phyloP scores from a whole-genome alignment of 2,888 invertebrate genomes.

The Physocephala rufipes region DNA sequence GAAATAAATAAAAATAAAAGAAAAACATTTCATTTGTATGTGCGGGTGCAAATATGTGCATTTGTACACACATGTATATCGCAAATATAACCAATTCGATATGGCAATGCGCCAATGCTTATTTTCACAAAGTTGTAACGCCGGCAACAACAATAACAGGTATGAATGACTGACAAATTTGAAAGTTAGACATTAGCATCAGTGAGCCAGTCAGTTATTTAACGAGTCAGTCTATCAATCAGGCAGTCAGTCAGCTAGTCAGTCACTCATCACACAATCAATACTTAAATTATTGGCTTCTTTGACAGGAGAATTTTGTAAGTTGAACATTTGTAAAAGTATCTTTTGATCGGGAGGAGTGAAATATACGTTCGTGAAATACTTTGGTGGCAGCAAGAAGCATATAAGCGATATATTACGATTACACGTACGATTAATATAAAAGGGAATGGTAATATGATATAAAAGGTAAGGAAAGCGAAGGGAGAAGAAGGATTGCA shows the following conservation, averaged over 20 bases:
- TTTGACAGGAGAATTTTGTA: background rate
- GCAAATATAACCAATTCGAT: background rate
- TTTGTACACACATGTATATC: too few species aligned
- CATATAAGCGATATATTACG: too few species aligned
- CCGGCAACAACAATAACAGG: background rate
- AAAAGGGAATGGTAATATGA: too few species aligned
- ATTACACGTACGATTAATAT: too few species aligned
- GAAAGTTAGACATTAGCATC: background rate
- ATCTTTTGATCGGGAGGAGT: background rate
- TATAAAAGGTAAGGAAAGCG: too few species aligned
- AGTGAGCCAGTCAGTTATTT: background rate
- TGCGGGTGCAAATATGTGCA: too few species aligned
- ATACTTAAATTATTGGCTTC: conserved; percentile 5
- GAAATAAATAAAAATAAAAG: too few species aligned
- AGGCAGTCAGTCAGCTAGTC: background rate
- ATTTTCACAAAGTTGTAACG: too few species aligned
- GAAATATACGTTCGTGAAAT: background rate
- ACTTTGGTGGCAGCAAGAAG: too few species aligned
- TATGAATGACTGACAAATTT: background rate
- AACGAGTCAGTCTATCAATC: conserved; percentile 8
- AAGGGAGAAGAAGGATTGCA: too few species aligned
- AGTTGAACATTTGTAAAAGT: too few species aligned
- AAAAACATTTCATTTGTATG: too few species aligned
- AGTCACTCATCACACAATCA: background rate
- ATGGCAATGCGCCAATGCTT: background rate